These are phyloP conservation scores for Amblyopsis rosae DNA, from an alignment of 2,113 vertebrate genomes.

Conservation along the genomic window DNA sequence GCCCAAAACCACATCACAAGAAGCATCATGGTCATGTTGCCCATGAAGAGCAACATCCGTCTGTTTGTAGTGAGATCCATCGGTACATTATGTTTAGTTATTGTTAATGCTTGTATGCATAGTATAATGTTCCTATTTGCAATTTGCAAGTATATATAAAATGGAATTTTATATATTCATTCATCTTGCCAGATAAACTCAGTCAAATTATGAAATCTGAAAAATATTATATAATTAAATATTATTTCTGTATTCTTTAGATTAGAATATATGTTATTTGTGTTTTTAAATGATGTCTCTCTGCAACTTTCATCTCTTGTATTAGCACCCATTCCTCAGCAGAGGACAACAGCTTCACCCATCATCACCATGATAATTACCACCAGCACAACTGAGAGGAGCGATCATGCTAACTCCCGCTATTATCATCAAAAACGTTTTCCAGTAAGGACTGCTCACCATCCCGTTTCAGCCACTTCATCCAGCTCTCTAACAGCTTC, in stretches of 20 bases:
- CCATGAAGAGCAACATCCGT: too few relatives aligned
- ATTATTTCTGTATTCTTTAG: background rate
- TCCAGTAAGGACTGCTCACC: constrained; percentile 18
- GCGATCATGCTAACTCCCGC: constrained; percentile 37
- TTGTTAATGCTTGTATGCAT: background rate
- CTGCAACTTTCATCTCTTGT: constrained; percentile 17
- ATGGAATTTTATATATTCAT: background rate
- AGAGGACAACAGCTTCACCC: constrained; percentile 49
- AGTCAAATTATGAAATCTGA: too few relatives aligned
- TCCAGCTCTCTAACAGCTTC: constrained; percentile 45
- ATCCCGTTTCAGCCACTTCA: constrained; percentile 45
- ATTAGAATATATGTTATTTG: background rate
- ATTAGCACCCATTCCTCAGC: constrained; percentile 49
- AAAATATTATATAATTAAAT: too few relatives aligned
- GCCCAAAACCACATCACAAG: constrained; percentile 44
- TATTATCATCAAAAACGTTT: constrained; percentile 38
- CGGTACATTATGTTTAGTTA: constrained; percentile 50
- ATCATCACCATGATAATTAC: constrained; percentile 37
- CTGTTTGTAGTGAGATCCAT: constrained; percentile 45
- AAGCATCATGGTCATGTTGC: constrained; percentile 39
- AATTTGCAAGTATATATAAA: background rate
- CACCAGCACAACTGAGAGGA: constrained; percentile 23
- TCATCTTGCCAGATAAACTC: background rate
- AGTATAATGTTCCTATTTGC: background rate
- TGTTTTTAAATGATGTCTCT: background rate